Conservation (phyloP, 2,797 vertebrate genomes). For the Pangasius mekongensis region DNA sequence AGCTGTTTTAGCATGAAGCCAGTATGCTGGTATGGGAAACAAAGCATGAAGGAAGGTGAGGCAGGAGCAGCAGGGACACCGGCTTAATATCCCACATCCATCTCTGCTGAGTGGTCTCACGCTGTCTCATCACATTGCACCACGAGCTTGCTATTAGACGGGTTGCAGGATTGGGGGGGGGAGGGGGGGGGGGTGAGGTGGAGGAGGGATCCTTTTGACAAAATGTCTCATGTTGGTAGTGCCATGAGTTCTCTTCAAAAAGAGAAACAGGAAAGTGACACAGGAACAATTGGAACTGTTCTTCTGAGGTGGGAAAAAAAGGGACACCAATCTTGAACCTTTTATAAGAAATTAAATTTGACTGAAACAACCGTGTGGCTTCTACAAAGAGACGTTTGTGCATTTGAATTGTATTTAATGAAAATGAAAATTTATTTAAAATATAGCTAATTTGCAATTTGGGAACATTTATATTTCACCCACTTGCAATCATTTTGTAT, state of each 20-base stretch:
- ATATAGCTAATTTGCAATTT: not conserved
- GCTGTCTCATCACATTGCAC: conserved; percentile 53
- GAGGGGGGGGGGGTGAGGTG: not conserved
- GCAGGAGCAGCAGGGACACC: conserved; percentile 47
- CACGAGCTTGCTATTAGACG: conserved; percentile 40
- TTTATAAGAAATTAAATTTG: conserved; percentile 9
- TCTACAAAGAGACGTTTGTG: not conserved
- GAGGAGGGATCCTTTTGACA: conserved; percentile 21
- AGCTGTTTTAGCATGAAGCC: conserved; percentile 30
- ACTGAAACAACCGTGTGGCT: not conserved
- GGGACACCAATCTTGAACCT: not conserved
- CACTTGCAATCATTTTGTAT: not conserved
- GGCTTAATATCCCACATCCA: conserved; percentile 54
- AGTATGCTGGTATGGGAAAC: conserved; percentile 35
- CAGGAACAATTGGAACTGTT: not conserved
- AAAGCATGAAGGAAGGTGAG: conserved; percentile 47
- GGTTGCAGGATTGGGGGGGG: conserved; percentile 5
- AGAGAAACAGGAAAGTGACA: not conserved
- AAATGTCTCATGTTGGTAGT: conserved; percentile 38
- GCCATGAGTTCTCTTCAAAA: conserved; percentile 24
- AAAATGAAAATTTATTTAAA: not conserved
- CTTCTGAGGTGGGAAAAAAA: conserved; percentile 3
- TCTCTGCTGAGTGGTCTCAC: conserved; percentile 55
- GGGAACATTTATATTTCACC: not conserved
- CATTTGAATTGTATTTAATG: not conserved